These are phyloP conservation scores for Hartigia nigra DNA, from an alignment of 2,888 invertebrate genomes.

Conservation along the genomic window DNA sequence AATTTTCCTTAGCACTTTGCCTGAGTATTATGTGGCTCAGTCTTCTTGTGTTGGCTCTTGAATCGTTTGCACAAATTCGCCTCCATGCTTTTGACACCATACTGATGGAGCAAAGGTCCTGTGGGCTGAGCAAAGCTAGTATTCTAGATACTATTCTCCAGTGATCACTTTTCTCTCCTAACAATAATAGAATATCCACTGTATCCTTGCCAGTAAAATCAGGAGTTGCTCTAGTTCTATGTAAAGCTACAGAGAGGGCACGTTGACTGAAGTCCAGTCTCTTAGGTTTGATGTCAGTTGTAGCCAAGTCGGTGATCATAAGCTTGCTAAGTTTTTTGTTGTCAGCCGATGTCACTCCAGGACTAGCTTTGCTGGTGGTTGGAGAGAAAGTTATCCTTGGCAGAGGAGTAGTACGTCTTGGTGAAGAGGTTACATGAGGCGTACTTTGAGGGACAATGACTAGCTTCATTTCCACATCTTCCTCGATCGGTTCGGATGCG, in stretches of 20 bases:
- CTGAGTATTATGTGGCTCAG: conserved; percentile 50
- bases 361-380: conserved; percentile 36
- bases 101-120: conserved; percentile 60
- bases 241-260: conserved; percentile 31
- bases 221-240: conserved; percentile 41
- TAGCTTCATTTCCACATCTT: conserved; percentile 51
- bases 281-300: conserved; percentile 51
- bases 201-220: conserved; percentile 51
- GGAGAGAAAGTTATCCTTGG: conserved; percentile 37
- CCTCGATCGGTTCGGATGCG: conserved; percentile 44
- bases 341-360: conserved; percentile 36
- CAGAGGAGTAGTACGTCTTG: conserved; percentile 17
- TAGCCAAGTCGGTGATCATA: conserved; percentile 38
- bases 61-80: conserved; percentile 53
- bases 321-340: conserved; percentile 44
- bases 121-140: conserved; percentile 53
- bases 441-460: conserved; percentile 49
- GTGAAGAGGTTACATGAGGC: conserved; percentile 34
- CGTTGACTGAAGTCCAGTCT: conserved; percentile 53
- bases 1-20: conserved; percentile 60
- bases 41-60: conserved; percentile 52
- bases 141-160: conserved; percentile 59
- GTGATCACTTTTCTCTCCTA: conserved; percentile 61
- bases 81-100: conserved; percentile 64
- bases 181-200: conserved; percentile 55